Evolutionary conservation across 2,113 vertebrate species (phyloP), one percentile per base, ranked within the genome.

Genomic region (Ploceus nigricollis): DNA sequence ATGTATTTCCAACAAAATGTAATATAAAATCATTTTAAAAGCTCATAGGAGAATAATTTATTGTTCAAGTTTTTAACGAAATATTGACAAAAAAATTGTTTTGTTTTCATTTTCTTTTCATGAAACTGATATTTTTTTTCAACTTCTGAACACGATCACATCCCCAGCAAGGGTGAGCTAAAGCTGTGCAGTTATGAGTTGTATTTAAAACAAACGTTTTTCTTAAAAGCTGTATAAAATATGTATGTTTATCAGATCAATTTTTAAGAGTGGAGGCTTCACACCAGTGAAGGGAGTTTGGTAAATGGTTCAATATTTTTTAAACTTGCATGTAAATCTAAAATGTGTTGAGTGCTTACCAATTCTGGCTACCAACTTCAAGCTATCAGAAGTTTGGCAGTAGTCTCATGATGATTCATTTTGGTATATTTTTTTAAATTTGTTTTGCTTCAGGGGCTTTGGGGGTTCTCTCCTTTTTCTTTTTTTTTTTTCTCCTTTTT

Each of bases 281-380:
- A 98, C 95, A 94, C 44, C 89, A 80, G 97, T 97, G 97, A 98
- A 98, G 94, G 95, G 89, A 97, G 97, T 97, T 95, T 96, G 96
- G 98, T 97, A 97, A 97, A 97, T 76, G 53, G 96, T 98, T 98
- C 87, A 44, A 95, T 97, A 98, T 98, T 98, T 98, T 98, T 98
- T 96, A 91, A 98, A 98, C 94, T 96, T 99, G 99, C 99, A 99
- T 99, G 99, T 99, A 98, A 97, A 95, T 95, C 97, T 96, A 86
- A 89, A 98, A 98, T 90, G 97, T 97, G 97, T 97, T 98, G 97
- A 99, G 98, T 98, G 99, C 98, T 99, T 99, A 97, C 98, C 95
- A 96, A 98, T 97, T 98, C 98, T 90, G 95, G 98, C 98, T 98
- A 98, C 98, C 98, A 98, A 98, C 98, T 98, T 98, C 97, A 97